Evolutionary conservation across 2,888 invertebrate genomes (phyloP), one percentile per base, ranked within the genome.

Genomic region (Trichopria drosophilae): DNA sequence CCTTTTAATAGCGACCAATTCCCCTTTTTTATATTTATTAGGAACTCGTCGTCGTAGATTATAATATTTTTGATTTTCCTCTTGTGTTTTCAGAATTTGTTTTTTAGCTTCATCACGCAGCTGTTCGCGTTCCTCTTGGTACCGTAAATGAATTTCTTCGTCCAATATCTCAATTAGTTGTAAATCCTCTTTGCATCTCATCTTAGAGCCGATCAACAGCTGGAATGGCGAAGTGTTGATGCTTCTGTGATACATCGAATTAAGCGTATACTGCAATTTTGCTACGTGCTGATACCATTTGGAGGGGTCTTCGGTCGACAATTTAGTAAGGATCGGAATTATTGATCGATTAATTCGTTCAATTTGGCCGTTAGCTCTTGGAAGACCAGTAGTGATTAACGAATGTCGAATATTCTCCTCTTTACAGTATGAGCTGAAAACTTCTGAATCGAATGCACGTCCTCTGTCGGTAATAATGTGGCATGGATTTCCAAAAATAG

Each of bases 281-380:
- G 26, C 39, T 2, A 51, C 40, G 32, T 51, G 39, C 40, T 49
- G 23, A 26, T 43, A 40, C 49, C 44, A 49, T 19, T 48, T 48
- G 5, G 23, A 3, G 5, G 44, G 28, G 15, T 53, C 44, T 16
- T 51, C 47, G 6, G 40, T 10, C 5, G 48, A 18, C 18, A 55
- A 20, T 26, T 51, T 55, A 9, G 40, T 36, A 1, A 55, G 31
- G 16, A 48, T 34, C 1, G 49, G 39, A 10, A 47, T 31, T 19
- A 55, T 43, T 3, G 41, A 23, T 12, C 34, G 47, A 35, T 47
- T 54, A 1, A 46, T 36, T 10, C 40, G 19, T 23, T 51, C 51
- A 4, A 39, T 37, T 31, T 54, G 54, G 13, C 53, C 55, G 29
- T 51, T 48, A n/a, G n/a, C n/a, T n/a, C n/a, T n/a, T n/a, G n/a